Evolutionary conservation across 2,888 invertebrate genomes (phyloP).

Genomic region (Cosmia trapezina): DNA sequence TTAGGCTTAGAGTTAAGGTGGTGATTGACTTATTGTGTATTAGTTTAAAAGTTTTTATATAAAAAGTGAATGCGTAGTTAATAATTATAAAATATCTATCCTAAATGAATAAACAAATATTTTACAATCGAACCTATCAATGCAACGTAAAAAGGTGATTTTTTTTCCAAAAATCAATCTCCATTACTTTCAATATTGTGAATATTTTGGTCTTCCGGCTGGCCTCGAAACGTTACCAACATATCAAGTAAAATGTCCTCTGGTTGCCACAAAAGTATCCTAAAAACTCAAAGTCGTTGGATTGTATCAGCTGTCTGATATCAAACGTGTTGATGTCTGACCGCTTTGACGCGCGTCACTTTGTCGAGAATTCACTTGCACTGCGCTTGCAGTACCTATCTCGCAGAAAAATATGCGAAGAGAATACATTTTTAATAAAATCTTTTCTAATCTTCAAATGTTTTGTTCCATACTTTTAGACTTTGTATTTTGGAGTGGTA

Average conservation of each 20-base stretch:
- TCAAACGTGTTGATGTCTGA: constrained; percentile 11
- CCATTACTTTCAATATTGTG: background rate
- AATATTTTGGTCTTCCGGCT: background rate
- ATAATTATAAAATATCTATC: background rate
- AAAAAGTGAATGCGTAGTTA: background rate
- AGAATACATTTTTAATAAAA: background rate
- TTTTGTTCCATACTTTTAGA: background rate
- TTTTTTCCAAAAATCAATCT: background rate
- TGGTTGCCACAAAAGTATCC: background rate
- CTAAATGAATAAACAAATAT: too few species aligned
- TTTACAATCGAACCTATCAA: too few species aligned
- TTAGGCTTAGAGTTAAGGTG: constrained; percentile 39
- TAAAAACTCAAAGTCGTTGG: constrained; percentile 1
- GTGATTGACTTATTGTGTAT: constrained; percentile 44
- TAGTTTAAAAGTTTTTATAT: background rate
- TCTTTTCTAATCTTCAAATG: background rate
- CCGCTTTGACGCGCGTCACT: constrained; percentile 3
- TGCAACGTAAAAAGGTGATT: background rate
- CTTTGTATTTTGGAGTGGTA: background rate
- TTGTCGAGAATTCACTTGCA: constrained; percentile 7
- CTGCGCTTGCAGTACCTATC: background rate
- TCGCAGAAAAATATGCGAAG: background rate
- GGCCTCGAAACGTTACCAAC: background rate
- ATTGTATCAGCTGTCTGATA: constrained; percentile 17
- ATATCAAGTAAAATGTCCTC: too few species aligned